Evolutionary conservation across 23 tunicate genomes (phyloP).

Genomic region (Trididemnum clinides): DNA sequence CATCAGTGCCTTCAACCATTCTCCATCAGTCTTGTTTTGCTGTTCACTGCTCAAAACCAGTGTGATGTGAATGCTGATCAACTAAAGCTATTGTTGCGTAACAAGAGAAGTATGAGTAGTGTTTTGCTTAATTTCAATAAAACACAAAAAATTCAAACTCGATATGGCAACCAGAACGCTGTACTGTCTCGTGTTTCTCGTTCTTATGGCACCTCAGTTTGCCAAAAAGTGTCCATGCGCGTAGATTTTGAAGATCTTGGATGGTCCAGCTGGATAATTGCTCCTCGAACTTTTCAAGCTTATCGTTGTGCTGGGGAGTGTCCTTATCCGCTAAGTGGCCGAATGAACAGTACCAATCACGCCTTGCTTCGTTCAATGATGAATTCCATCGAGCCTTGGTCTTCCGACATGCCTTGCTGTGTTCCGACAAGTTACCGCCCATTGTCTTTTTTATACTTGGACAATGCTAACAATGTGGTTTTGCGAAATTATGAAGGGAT

Average conservation of each 20-base stretch:
- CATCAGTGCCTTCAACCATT: too few relatives aligned
- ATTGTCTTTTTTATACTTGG: constrained; percentile 68
- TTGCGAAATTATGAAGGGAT: constrained; percentile 76
- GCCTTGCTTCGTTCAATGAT: constrained; percentile 72
- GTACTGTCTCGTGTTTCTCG: background rate
- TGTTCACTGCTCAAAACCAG: too few relatives aligned
- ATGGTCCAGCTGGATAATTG: constrained; percentile 85
- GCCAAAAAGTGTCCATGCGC: constrained; percentile 64
- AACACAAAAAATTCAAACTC: too few relatives aligned
- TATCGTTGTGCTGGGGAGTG: constrained; percentile 83
- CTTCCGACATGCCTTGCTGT: constrained; percentile 62
- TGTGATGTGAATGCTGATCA: too few relatives aligned
- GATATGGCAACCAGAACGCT: too few relatives aligned
- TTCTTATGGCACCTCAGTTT: constrained; percentile 38
- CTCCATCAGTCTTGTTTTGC: too few relatives aligned
- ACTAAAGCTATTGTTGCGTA: too few relatives aligned
- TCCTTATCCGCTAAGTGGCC: constrained; percentile 69
- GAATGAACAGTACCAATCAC: constrained; percentile 74
- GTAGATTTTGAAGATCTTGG: constrained; percentile 74
- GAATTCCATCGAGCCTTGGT: constrained; percentile 60
- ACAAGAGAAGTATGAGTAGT: too few relatives aligned
- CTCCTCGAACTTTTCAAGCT: constrained; percentile 74
- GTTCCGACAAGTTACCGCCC: constrained; percentile 69
- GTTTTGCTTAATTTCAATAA: too few relatives aligned
- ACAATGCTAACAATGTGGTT: constrained; percentile 61